These are phyloP conservation scores for Rhizomys pruinosus DNA, from an alignment of 2,113 vertebrate species.

Conservation along the genomic window DNA sequence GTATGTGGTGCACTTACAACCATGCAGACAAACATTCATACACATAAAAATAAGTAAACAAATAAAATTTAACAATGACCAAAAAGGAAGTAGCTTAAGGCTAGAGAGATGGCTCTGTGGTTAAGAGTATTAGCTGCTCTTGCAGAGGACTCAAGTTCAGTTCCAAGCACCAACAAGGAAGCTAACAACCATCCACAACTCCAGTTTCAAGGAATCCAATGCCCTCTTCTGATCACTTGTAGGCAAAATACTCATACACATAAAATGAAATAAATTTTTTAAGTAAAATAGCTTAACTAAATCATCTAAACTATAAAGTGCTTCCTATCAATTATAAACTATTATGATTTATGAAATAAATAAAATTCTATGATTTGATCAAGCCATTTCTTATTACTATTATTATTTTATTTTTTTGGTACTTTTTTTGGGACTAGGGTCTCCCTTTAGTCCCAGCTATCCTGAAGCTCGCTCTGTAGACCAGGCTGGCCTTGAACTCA, in stretches of 20 bases:
- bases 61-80: no score
- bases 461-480: no score
- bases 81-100: neutral
- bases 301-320: conserved; percentile 26
- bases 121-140: neutral
- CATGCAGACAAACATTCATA: no score
- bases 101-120: neutral
- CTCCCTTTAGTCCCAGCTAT: no score
- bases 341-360: conserved; percentile 36
- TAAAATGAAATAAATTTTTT: neutral
- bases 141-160: neutral
- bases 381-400: no score
- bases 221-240: neutral
- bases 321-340: conserved; percentile 35
- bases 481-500: no score
- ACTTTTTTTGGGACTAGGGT: no score
- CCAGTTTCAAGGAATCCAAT: neutral
- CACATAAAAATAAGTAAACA: no score
- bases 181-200: neutral
- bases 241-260: neutral
- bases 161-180: neutral
- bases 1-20: no score
- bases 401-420: no score
- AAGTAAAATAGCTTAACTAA: conserved; percentile 4
- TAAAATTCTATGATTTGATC: conserved; percentile 31